phyloP scores from a whole-genome alignment of 2,797 vertebrate species.

The Stomatorhinus walkeri region DNA sequence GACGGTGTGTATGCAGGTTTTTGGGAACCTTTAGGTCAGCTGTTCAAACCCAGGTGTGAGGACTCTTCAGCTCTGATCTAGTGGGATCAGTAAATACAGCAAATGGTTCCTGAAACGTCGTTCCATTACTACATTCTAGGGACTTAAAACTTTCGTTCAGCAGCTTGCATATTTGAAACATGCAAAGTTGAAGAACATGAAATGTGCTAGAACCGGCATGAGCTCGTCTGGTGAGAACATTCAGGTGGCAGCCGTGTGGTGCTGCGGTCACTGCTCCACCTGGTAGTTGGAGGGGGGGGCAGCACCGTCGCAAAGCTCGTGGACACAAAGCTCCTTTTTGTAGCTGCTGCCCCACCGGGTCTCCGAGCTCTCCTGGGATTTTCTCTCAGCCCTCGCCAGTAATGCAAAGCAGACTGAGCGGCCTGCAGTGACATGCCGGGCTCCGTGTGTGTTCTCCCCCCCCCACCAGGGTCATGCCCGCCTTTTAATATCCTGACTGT shows the following conservation, averaged over 20 bases:
- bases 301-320: background rate
- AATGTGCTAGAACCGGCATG: background rate
- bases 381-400: background rate
- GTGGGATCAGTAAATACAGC: background rate
- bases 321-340: background rate
- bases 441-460: background rate
- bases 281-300: background rate
- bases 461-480: background rate
- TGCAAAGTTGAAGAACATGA: background rate
- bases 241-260: background rate
- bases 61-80: background rate
- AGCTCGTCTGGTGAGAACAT: background rate
- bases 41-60: no score
- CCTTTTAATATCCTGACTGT: constrained; percentile 14
- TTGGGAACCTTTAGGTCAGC: no score
- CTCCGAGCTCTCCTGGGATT: background rate
- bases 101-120: background rate
- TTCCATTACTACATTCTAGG: background rate
- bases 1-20: no score
- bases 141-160: background rate
- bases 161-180: background rate
- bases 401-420: constrained; percentile 13
- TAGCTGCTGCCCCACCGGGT: background rate
- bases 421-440: background rate
- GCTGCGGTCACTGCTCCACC: background rate